Evolutionary conservation across 2,797 vertebrate species (phyloP).

Genomic region (Odontamblyopus lacepedii): DNA sequence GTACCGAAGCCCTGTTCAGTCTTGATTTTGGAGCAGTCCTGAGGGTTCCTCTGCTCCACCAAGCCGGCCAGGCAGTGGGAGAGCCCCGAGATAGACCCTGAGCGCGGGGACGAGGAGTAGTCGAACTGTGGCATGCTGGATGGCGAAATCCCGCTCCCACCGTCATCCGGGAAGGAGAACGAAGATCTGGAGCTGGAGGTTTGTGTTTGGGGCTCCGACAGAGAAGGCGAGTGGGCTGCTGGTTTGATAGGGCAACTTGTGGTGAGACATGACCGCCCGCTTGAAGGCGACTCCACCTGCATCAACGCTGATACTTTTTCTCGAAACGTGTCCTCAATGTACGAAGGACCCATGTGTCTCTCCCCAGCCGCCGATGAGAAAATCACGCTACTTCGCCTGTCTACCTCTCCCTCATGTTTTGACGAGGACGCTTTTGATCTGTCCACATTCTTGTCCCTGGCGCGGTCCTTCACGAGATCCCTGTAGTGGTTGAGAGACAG

Average conservation of each 20-base stretch:
- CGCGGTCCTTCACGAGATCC: slow-evolving; percentile 53
- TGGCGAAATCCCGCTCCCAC: slow-evolving; percentile 86
- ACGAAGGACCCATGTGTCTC: slow-evolving; percentile 81
- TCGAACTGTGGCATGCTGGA: slow-evolving; percentile 90
- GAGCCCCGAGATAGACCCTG: slow-evolving; percentile 75
- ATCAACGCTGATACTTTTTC: slow-evolving; percentile 74
- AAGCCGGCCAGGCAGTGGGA: slow-evolving; percentile 80
- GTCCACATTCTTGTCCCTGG: slow-evolving; percentile 77
- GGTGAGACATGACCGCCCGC: slow-evolving; percentile 81
- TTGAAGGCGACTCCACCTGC: slow-evolving; percentile 55
- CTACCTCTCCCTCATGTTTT: slow-evolving; percentile 86
- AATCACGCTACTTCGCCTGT: slow-evolving; percentile 85
- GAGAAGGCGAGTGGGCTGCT: slow-evolving; percentile 85
- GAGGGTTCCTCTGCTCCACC: slow-evolving; percentile 83
- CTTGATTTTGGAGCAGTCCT: slow-evolving; percentile 88
- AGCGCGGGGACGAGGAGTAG: slow-evolving; percentile 89
- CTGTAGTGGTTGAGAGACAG: slow-evolving; percentile 80
- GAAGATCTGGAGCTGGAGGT: slow-evolving; percentile 90
- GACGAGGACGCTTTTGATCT: slow-evolving; percentile 82
- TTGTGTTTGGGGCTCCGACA: slow-evolving; percentile 85
- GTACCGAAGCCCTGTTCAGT: slow-evolving; percentile 81
- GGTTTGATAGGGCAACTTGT: slow-evolving; percentile 90
- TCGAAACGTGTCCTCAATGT: slow-evolving; percentile 81
- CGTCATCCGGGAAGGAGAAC: slow-evolving; percentile 88
- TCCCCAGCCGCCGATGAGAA: slow-evolving; percentile 88